Conservation (phyloP, 1,140 invertebrate species). For the Vanessa tameamea region DNA sequence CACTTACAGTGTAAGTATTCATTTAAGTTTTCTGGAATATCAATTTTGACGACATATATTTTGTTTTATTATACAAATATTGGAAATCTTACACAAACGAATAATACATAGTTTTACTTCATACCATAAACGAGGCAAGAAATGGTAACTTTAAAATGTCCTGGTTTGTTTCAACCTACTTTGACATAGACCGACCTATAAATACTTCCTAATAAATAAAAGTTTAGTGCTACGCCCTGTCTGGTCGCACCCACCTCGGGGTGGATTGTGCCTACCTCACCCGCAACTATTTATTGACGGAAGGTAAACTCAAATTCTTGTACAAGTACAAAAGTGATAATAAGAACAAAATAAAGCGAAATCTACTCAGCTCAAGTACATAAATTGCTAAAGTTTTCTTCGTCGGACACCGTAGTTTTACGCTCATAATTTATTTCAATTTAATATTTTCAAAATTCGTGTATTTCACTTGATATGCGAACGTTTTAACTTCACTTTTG, state of each 20-base stretch:
- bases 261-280: conserved; percentile 15
- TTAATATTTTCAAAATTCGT: background rate
- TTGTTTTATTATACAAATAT: too few relatives aligned
- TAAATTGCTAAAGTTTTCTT: background rate
- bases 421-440: background rate
- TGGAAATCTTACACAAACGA: too few relatives aligned
- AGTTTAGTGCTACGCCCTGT: conserved; percentile 36
- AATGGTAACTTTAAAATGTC: too few relatives aligned
- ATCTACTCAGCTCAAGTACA: background rate
- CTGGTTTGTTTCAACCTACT: conserved; percentile 13
- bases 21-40: too few relatives aligned
- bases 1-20: too few relatives aligned
- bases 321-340: background rate
- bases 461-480: background rate
- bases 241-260: conserved; percentile 34
- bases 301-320: conserved; percentile 21
- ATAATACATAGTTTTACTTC: background rate
- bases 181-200: conserved; percentile 9
- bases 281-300: conserved; percentile 22
- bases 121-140: too few relatives aligned
- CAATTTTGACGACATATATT: too few relatives aligned
- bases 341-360: background rate
- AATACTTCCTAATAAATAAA: conserved; percentile 35
- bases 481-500: background rate
- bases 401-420: background rate